phyloP scores from a whole-genome alignment of 2,113 vertebrate species.

The Athene noctua region DNA sequence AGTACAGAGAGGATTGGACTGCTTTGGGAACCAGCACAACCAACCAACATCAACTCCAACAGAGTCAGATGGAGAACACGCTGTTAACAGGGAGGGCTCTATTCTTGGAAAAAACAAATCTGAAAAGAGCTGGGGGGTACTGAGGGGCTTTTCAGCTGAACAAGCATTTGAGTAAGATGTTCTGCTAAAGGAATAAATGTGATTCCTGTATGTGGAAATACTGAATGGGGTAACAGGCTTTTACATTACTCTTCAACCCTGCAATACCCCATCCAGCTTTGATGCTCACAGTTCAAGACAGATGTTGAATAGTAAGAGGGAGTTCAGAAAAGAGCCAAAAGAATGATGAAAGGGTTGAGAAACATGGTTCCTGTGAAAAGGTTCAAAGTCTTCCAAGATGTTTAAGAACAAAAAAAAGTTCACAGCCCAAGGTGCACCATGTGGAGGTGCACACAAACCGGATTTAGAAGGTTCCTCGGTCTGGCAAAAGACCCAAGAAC shows the following conservation, averaged over 20 bases:
- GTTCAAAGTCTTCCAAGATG: neutral
- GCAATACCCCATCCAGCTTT: neutral
- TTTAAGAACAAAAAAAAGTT: neutral
- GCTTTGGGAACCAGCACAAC: neutral
- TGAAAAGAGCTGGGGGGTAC: neutral
- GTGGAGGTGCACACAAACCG: neutral
- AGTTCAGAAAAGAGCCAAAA: neutral
- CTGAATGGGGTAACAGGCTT: neutral
- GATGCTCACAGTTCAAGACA: neutral
- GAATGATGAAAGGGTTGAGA: neutral
- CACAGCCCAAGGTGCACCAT: neutral
- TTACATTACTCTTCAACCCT: neutral
- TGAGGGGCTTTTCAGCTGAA: neutral
- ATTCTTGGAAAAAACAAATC: neutral
- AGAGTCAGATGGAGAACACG: fast-evolving
- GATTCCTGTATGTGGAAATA: neutral
- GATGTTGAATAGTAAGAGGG: neutral
- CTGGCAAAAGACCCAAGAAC: neutral
- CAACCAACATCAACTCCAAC: neutral
- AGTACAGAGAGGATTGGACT: neutral
- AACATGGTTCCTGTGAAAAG: neutral
- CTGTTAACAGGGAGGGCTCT: neutral
- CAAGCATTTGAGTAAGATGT: neutral
- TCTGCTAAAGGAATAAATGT: neutral
- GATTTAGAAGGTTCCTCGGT: neutral